Percentiles rank a stretch among this genome's conserved stretches.
Evolutionary conservation across 2,888 invertebrate species (phyloP).

Genomic region (Suillia variegata): DNA sequence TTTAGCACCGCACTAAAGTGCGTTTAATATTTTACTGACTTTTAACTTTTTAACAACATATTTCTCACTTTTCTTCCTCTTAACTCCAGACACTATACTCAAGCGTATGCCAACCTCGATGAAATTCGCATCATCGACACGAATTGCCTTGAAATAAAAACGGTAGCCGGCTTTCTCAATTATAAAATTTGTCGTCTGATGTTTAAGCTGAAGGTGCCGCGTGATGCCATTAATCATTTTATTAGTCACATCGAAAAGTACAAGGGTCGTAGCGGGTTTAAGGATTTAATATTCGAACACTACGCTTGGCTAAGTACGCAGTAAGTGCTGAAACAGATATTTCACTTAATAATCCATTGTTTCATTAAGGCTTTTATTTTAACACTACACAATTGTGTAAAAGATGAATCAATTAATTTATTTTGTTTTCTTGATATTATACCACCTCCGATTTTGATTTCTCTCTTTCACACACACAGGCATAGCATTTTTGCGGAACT

Average conservation of each 20-base stretch:
- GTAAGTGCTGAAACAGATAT: constrained; percentile 63
- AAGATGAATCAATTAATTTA: not conserved
- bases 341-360: not conserved
- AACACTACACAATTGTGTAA: too few relatives aligned
- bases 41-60: constrained; percentile 4
- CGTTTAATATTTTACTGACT: constrained; percentile 28
- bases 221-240: constrained; percentile 95
- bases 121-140: constrained; percentile 89
- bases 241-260: constrained; percentile 90
- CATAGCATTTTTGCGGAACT: constrained; percentile 87
- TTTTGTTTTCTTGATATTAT: constrained; percentile 7
- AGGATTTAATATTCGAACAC: constrained; percentile 90
- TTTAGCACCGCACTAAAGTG: constrained; percentile 81
- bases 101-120: constrained; percentile 87
- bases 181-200: constrained; percentile 93
- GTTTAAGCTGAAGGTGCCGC: constrained; percentile 85
- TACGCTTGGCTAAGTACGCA: constrained; percentile 95
- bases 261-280: constrained; percentile 78
- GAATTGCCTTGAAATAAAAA: constrained; percentile 91
- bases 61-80: not conserved
- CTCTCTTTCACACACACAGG: too few relatives aligned
- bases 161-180: constrained; percentile 92
- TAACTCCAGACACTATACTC: constrained; percentile 72
- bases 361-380: not conserved
- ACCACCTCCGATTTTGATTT: constrained; percentile 13